phyloP scores from a whole-genome alignment of 2,797 vertebrate species.

The Lophius americanus region DNA sequence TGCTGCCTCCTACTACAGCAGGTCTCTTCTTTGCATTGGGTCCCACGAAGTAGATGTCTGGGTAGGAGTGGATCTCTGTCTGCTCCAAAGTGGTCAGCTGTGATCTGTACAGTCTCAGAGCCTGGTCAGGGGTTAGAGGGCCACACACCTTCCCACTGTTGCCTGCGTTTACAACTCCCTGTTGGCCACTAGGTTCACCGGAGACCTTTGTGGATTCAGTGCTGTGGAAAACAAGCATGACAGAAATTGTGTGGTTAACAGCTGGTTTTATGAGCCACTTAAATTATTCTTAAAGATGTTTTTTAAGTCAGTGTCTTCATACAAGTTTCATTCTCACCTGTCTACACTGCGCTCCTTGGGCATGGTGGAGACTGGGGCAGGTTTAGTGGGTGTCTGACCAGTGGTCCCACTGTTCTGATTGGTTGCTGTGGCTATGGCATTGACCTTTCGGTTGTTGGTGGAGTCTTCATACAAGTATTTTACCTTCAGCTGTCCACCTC shows the following conservation, averaged over 20 bases:
- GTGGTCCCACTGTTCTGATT: conserved; percentile 78
- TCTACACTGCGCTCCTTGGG: conserved; percentile 87
- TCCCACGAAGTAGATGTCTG: conserved; percentile 95
- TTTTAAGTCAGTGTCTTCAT: too few species aligned
- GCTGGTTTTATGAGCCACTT: background rate
- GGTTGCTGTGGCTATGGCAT: conserved; percentile 69
- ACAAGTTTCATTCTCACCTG: conserved; percentile 55
- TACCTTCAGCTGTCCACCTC: conserved; percentile 87
- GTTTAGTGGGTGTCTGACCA: conserved; percentile 75
- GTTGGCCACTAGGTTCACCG: conserved; percentile 60
- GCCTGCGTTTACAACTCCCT: conserved; percentile 64
- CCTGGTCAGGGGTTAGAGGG: conserved; percentile 89
- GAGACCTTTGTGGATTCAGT: conserved; percentile 75
- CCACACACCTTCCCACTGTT: conserved; percentile 80
- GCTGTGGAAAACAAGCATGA: conserved; percentile 43
- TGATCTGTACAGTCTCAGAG: conserved; percentile 90
- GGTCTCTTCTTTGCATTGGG: conserved; percentile 94
- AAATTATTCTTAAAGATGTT: background rate
- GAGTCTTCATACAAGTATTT: conserved; percentile 94
- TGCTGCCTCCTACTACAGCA: conserved; percentile 89
- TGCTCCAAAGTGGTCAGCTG: conserved; percentile 91
- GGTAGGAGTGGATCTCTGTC: conserved; percentile 89
- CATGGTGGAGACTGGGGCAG: conserved; percentile 55
- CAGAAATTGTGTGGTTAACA: background rate
- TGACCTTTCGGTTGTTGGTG: conserved; percentile 85